Evolutionary conservation across 2,888 invertebrate species (phyloP).

Genomic region (Euspilapteryx auroguttella): DNA sequence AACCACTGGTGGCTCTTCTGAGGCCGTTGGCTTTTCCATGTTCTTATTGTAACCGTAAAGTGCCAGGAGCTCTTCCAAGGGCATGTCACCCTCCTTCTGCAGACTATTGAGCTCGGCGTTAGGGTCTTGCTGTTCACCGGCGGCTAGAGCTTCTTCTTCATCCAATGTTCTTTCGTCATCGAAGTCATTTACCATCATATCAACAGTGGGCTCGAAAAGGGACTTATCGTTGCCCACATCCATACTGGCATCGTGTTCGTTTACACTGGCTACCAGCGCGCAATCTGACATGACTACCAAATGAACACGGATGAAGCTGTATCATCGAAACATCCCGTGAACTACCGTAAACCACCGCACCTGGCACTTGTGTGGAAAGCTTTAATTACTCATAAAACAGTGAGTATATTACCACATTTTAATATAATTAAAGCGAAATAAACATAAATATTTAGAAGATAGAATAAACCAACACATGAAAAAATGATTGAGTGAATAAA

Average conservation of each 20-base stretch:
- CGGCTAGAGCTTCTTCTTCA: slow-evolving; percentile 94
- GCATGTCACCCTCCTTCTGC: slow-evolving; percentile 95
- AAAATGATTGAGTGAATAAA: slow-evolving; percentile 16
- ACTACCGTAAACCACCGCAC: too few relatives aligned
- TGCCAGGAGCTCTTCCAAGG: slow-evolving; percentile 87
- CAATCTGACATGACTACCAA: slow-evolving; percentile 56
- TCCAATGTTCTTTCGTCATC: slow-evolving; percentile 96
- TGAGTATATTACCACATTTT: slow-evolving; percentile 24
- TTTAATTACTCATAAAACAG: too few relatives aligned
- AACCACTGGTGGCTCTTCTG: slow-evolving; percentile 16
- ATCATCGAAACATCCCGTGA: slow-evolving; percentile 4
- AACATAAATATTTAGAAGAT: slow-evolving; percentile 60
- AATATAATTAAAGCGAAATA: slow-evolving; percentile 19
- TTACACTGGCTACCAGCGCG: slow-evolving; percentile 55
- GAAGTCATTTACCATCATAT: slow-evolving; percentile 97
- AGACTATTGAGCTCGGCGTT: slow-evolving; percentile 87
- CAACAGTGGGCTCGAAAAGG: slow-evolving; percentile 89
- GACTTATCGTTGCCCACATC: slow-evolving; percentile 58
- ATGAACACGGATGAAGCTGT: not conserved
- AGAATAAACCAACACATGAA: too few relatives aligned
- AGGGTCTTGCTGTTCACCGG: slow-evolving; percentile 81
- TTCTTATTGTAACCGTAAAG: slow-evolving; percentile 77
- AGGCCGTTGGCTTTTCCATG: slow-evolving; percentile 37
- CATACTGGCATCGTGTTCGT: slow-evolving; percentile 58
- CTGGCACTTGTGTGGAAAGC: too few relatives aligned